These are phyloP conservation scores for Poicephalus meyeri DNA, from an alignment of 2,113 vertebrate species.

Conservation along the genomic window DNA sequence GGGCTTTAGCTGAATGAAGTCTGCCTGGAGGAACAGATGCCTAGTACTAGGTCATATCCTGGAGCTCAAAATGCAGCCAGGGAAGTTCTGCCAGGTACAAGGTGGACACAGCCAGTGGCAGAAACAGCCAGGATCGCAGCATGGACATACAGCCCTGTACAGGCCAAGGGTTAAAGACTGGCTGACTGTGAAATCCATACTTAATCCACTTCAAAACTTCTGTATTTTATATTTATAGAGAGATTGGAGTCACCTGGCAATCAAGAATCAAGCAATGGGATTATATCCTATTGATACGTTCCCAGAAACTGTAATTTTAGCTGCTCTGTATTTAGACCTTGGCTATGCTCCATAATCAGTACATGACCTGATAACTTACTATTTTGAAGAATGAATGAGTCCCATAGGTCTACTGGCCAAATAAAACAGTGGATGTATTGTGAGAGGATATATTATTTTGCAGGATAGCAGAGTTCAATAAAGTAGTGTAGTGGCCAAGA, in stretches of 20 bases:
- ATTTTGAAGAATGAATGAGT: background rate
- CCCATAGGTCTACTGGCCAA: background rate
- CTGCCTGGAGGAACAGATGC: background rate
- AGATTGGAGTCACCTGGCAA: background rate
- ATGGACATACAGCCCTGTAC: background rate
- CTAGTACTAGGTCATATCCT: background rate
- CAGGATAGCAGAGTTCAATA: background rate
- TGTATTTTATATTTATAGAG: background rate
- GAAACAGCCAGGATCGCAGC: background rate
- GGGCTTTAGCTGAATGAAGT: background rate
- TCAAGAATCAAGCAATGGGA: background rate
- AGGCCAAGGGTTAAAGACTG: background rate
- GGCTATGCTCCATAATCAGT: background rate
- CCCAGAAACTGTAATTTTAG: background rate
- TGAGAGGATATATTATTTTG: background rate
- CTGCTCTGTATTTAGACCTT: background rate
- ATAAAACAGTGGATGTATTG: background rate
- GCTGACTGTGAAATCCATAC: background rate
- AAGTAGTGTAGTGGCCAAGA: background rate
- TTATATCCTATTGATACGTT: background rate
- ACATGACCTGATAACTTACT: background rate
- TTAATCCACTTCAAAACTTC: background rate
- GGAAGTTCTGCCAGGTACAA: background rate
- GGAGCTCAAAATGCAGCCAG: background rate
- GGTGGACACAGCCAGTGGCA: background rate